Conservation (phyloP, 30 jellyfish, hydroid and myxozoan species). For the Hydractinia echinata region DNA sequence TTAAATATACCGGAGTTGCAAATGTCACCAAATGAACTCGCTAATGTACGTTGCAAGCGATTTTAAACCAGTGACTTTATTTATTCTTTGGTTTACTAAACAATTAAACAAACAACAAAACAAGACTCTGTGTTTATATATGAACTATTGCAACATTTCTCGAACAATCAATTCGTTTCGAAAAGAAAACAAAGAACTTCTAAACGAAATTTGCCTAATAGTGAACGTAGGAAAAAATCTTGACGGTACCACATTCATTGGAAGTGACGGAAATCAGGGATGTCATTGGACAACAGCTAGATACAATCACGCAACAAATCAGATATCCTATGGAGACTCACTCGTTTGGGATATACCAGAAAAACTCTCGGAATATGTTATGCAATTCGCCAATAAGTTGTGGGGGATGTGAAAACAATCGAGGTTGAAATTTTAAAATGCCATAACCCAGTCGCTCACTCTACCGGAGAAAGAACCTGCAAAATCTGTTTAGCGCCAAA, state of each 20-base stretch:
- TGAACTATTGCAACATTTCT: no score
- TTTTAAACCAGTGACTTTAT: not conserved
- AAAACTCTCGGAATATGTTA: not conserved
- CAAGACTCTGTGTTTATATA: not conserved
- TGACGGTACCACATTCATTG: no score
- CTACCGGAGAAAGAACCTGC: not conserved
- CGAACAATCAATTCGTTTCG: no score
- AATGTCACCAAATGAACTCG: not conserved
- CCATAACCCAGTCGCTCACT: not conserved
- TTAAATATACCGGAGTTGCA: not conserved
- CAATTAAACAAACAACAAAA: not conserved
- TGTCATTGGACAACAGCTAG: slow-evolving; percentile 30
- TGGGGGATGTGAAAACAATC: not conserved
- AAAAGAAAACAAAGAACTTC: no score
- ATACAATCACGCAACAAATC: not conserved
- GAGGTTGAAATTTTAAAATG: not conserved
- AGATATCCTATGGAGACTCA: slow-evolving; percentile 34
- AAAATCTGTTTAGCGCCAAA: not conserved
- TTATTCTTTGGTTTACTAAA: not conserved
- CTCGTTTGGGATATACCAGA: slow-evolving; percentile 34
- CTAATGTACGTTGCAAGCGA: slow-evolving; percentile 12
- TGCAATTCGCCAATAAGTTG: not conserved
- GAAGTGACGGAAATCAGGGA: slow-evolving; percentile 38
- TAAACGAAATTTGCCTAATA: no score
- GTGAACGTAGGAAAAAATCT: no score